A percentile compares a stretch with the other conserved stretches of the same genome.
These are phyloP conservation scores for Leistus spinibarbis DNA, from an alignment of 2,888 invertebrate species.

Conservation along the genomic window DNA sequence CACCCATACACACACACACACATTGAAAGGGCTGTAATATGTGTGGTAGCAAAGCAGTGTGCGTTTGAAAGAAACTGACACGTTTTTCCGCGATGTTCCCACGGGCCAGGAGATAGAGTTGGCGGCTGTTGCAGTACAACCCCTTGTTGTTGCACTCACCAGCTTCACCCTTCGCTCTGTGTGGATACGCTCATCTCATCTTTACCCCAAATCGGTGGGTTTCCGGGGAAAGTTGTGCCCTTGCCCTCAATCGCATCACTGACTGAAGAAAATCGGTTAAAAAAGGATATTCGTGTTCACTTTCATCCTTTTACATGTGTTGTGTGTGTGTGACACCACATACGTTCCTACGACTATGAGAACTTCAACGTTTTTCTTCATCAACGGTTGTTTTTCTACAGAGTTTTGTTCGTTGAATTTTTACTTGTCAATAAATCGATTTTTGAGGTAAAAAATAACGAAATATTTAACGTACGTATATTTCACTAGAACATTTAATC, in stretches of 20 bases:
- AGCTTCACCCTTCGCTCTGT: constrained; percentile 1
- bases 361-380: background rate
- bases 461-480: background rate
- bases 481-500: background rate
- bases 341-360: background rate
- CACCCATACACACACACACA: background rate
- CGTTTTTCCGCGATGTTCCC: background rate
- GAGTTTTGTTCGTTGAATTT: background rate
- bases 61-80: background rate
- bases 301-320: background rate
- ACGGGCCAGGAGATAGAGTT: background rate
- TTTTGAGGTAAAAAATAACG: background rate
- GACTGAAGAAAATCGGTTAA: constrained; percentile 23
- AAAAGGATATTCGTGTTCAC: constrained; percentile 25
- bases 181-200: constrained; percentile 11
- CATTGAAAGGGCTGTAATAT: background rate
- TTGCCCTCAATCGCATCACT: constrained; percentile 11
- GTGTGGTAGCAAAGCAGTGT: background rate
- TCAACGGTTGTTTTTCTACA: background rate
- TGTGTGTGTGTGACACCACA: background rate
- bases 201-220: constrained; percentile 30
- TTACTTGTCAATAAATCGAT: background rate
- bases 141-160: constrained; percentile 9
- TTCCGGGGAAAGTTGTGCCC: constrained; percentile 30
- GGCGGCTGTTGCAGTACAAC: constrained; percentile 7